These are phyloP conservation scores for Hyperoplus lanceolatus DNA, from an alignment of 2,797 vertebrate genomes.

Conservation along the genomic window DNA sequence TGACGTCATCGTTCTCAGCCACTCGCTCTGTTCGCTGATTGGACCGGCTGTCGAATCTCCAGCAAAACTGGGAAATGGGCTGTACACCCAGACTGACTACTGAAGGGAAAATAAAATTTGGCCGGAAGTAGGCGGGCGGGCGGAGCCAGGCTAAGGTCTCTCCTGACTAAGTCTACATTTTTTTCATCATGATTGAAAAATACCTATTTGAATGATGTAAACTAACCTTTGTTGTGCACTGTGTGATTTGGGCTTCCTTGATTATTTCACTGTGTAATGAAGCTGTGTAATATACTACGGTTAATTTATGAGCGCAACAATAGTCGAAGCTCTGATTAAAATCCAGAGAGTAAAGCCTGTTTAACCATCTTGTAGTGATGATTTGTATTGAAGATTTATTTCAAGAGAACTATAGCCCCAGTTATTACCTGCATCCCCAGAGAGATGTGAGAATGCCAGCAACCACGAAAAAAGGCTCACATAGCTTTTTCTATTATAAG, in stretches of 20 bases:
- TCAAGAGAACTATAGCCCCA: conserved; percentile 2
- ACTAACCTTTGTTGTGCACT: not conserved
- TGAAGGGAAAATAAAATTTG: too few relatives aligned
- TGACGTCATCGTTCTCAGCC: too few relatives aligned
- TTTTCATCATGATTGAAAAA: not conserved
- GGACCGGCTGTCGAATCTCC: too few relatives aligned
- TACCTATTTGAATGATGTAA: not conserved
- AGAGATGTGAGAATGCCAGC: not conserved
- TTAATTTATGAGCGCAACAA: conserved; percentile 8
- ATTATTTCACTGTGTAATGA: not conserved
- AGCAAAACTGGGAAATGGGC: too few relatives aligned
- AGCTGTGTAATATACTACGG: not conserved
- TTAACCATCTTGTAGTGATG: not conserved
- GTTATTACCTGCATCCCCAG: conserved; percentile 3
- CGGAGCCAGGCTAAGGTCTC: too few relatives aligned
- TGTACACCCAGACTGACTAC: too few relatives aligned
- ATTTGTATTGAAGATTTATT: conserved; percentile 16
- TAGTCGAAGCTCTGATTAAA: not conserved
- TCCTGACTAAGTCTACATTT: not conserved
- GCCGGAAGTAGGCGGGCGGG: too few relatives aligned
- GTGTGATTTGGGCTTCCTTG: not conserved
- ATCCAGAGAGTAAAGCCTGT: not conserved
- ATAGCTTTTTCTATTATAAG: not conserved
- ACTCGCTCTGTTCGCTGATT: too few relatives aligned
- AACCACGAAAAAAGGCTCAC: not conserved